Conservation (phyloP, 2,797 vertebrate genomes). For the Esox lucius region DNA sequence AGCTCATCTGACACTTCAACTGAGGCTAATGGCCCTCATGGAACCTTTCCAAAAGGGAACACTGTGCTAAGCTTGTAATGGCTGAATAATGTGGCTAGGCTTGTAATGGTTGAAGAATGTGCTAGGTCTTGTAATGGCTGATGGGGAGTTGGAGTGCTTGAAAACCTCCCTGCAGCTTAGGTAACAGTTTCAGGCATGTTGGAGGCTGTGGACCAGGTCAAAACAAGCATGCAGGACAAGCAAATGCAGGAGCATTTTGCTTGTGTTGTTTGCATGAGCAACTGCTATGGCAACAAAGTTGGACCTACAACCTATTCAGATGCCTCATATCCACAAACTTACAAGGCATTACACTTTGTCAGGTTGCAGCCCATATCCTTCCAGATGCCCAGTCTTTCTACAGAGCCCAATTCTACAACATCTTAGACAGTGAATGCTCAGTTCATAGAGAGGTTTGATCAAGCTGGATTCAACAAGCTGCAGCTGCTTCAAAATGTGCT, state of each 20-base stretch:
- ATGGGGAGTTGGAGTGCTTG: constrained; percentile 14
- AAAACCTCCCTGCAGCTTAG: constrained; percentile 18
- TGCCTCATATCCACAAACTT: constrained; percentile 10
- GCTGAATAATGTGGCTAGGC: too few relatives aligned
- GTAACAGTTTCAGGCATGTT: too few relatives aligned
- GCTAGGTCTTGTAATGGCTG: constrained; percentile 17
- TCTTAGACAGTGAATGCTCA: too few relatives aligned
- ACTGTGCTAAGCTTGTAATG: constrained; percentile 20
- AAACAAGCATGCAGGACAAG: constrained; percentile 18
- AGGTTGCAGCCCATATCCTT: too few relatives aligned
- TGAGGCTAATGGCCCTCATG: constrained; percentile 26
- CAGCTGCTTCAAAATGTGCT: constrained; percentile 14
- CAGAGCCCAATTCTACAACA: too few relatives aligned
- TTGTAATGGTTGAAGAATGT: too few relatives aligned
- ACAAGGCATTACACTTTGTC: too few relatives aligned
- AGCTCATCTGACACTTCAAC: constrained; percentile 14
- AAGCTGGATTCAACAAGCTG: too few relatives aligned
- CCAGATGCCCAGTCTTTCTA: too few relatives aligned
- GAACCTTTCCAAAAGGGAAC: too few relatives aligned
- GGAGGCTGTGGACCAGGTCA: not conserved
- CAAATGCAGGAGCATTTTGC: constrained; percentile 13
- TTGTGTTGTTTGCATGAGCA: constrained; percentile 1
- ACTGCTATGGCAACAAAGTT: constrained; percentile 6
- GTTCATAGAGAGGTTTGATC: too few relatives aligned
- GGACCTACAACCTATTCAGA: constrained; percentile 9